phyloP scores from a whole-genome alignment of 2,113 vertebrate genomes.

The Talpa occidentalis region DNA sequence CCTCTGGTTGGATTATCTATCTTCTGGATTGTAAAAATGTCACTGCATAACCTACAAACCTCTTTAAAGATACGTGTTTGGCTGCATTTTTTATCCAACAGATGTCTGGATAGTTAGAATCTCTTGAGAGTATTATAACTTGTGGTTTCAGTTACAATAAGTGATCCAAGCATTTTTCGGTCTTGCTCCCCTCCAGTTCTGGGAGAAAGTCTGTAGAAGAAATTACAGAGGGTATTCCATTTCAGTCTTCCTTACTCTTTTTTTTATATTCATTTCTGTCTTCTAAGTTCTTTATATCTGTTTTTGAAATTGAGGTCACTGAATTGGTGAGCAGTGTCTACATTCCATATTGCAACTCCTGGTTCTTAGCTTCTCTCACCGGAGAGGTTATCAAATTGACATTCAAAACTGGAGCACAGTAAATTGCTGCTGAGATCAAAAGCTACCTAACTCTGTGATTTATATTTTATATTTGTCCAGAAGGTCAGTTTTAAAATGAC shows the following conservation, averaged over 20 bases:
- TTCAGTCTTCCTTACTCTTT: background rate
- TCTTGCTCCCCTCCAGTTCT: slow-evolving; percentile 59
- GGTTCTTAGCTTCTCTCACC: background rate
- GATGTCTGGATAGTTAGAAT: slow-evolving; percentile 87
- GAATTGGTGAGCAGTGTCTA: slow-evolving; percentile 13
- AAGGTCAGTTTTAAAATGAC: background rate
- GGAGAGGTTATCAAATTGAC: background rate
- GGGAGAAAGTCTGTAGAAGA: slow-evolving; percentile 71
- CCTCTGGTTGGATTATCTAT: slow-evolving; percentile 83
- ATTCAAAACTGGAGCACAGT: background rate
- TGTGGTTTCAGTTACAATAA: slow-evolving; percentile 79
- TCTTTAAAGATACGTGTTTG: slow-evolving; percentile 86
- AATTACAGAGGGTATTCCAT: slow-evolving; percentile 68
- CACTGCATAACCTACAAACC: slow-evolving; percentile 86
- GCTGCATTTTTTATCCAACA: slow-evolving; percentile 87
- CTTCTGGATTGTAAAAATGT: slow-evolving; percentile 86
- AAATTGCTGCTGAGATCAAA: background rate
- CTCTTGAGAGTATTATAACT: slow-evolving; percentile 81
- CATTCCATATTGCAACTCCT: background rate
- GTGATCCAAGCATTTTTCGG: slow-evolving; percentile 60
- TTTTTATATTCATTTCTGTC: background rate
- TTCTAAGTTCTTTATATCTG: slow-evolving; percentile 38
- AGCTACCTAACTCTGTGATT: background rate
- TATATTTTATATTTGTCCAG: background rate
- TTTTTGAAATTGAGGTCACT: slow-evolving; percentile 37